Evolutionary conservation across 2,113 vertebrate genomes (phyloP), one percentile per base, ranked within the genome.

Genomic region (Pithys albifrons): DNA sequence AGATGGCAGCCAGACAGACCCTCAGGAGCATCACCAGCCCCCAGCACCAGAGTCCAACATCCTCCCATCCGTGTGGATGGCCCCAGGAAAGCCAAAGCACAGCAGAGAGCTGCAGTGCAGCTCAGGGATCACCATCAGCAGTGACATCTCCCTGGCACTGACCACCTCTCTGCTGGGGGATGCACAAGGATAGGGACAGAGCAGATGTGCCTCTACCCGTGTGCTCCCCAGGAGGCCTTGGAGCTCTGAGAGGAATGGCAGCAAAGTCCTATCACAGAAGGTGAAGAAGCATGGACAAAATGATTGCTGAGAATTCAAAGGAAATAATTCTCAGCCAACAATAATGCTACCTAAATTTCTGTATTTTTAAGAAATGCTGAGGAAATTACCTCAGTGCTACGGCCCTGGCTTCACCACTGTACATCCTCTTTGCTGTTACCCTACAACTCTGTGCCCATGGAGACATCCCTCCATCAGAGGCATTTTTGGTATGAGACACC

Each of bases 181-280:
- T 61, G 39, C 17, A 18, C 0, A 1, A 54, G 23, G 57, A 54
- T 7, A 5, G 16, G 39, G 33, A 28, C 37, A 33, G 70, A 70
- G 19, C 14, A 87, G 72, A 37, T 45, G 12, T 52, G 67, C 23
- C 49, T 59, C 35, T 6, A 3, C 8, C 19, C 16, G 28, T 1
- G 0, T 4, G 6, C 15, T 45, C 33, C 29, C 19, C 4, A 2
- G 49, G 19, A 67, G 9, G 25, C 20, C 15, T 37, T 35, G 41
- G 41, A 45, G 35, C 57, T 37, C 62, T 19, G 20, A 5, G 22
- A 19, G 15, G 9, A 64, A 55, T 2, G 3, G 37, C 1, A n/a
- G 58, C 9, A 3, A 90, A 67, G n/a, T 62, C 54, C 31, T 17
- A 43, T 8, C 19, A 24, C 13, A n/a, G 20, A 70, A 5, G 3